A percentile compares a stretch with the other conserved stretches of the same genome.
Evolutionary conservation across 2,113 vertebrate genomes (phyloP).

Genomic region (Phrynocephalus versicolor): DNA sequence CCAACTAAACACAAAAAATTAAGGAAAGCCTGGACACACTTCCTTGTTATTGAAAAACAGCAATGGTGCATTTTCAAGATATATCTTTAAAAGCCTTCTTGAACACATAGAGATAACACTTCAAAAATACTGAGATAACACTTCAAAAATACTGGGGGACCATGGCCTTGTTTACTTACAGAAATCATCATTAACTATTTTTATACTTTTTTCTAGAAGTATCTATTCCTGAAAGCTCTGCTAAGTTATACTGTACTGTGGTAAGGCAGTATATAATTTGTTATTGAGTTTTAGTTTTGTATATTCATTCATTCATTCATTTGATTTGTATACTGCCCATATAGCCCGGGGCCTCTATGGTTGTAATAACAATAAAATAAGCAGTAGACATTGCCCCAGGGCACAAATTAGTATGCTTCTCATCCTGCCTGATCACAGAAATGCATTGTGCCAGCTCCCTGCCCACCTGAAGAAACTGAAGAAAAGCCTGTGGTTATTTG

Average conservation of each 20-base stretch:
- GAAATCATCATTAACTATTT: background rate
- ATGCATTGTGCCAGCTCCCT: too few species aligned
- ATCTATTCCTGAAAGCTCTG: background rate
- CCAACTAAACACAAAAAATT: background rate
- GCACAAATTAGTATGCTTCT: background rate
- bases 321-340: too few species aligned
- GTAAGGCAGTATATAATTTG: too few species aligned
- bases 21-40: background rate
- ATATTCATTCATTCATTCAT: too few species aligned
- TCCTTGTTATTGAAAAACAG: background rate
- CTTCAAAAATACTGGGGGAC: too few species aligned
- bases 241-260: background rate
- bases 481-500: background rate
- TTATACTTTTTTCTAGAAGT: background rate
- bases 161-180: background rate
- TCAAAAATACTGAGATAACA: background rate
- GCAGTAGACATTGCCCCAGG: background rate
- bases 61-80: background rate
- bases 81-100: background rate
- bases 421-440: background rate
- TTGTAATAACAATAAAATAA: too few species aligned
- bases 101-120: too few species aligned
- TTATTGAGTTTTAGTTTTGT: too few species aligned
- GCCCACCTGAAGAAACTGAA: background rate
- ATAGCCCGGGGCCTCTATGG: too few species aligned